Conservation (phyloP, 2,113 vertebrate genomes). For the Spheniscus mendiculus region DNA sequence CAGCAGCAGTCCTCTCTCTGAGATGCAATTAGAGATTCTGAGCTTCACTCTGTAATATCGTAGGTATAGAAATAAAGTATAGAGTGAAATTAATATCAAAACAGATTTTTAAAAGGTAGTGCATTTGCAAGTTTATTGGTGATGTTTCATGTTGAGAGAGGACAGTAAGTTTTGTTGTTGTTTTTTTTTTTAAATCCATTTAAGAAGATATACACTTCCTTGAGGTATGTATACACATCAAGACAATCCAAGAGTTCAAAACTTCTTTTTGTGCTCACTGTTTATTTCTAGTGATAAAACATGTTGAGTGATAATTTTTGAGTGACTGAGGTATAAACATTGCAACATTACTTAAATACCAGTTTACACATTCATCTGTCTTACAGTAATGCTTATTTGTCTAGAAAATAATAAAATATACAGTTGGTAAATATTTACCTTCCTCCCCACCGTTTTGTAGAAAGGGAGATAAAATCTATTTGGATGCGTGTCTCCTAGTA, state of each 20-base stretch:
- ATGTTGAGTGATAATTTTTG: neutral
- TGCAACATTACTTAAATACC: neutral
- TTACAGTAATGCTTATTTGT: neutral
- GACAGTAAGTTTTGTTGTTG: neutral
- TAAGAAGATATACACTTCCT: neutral
- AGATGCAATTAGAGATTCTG: neutral
- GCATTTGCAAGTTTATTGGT: neutral
- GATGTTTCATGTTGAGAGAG: neutral
- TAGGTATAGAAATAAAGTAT: neutral
- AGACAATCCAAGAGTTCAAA: neutral
- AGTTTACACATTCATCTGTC: neutral
- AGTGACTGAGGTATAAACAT: neutral
- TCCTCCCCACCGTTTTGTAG: neutral
- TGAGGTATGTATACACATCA: neutral
- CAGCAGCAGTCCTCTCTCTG: neutral
- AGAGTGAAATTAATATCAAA: neutral
- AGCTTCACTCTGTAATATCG: neutral
- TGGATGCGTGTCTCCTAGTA: neutral
- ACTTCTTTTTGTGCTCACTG: neutral
- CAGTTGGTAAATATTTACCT: neutral
- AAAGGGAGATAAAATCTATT: neutral
- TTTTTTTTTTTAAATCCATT: neutral
- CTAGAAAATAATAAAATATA: neutral
- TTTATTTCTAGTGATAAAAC: neutral
- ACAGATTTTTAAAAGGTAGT: neutral